Percentiles rank a stretch among this genome's conserved stretches.
phyloP scores from a whole-genome alignment of 1,140 invertebrate genomes.

The Neotoxoptera formosana region DNA sequence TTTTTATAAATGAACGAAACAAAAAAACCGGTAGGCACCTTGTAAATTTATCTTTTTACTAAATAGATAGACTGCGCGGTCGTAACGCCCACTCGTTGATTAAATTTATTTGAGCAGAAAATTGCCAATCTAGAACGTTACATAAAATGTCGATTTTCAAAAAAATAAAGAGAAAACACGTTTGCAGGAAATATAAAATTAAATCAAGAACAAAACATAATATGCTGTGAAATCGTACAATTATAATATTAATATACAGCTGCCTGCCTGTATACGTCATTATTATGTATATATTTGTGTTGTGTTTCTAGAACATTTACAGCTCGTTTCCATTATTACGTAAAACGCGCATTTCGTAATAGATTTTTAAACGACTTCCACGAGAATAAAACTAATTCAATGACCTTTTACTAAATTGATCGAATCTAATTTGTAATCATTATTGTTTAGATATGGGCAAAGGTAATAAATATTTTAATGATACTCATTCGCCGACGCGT shows the following conservation, averaged over 20 bases:
- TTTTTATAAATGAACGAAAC: not conserved
- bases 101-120: not conserved
- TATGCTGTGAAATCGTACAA: not conserved
- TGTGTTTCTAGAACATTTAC: not conserved
- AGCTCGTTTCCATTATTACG: not conserved
- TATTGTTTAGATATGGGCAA: not conserved
- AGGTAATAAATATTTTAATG: constrained; percentile 11
- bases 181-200: constrained; percentile 3
- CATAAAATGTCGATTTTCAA: not conserved
- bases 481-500: not conserved
- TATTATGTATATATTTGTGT: not conserved
- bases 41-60: not conserved
- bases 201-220: not conserved
- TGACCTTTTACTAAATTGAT: not conserved
- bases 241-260: not conserved
- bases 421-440: not conserved
- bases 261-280: no score
- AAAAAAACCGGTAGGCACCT: not conserved
- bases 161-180: constrained; percentile 2
- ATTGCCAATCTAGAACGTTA: not conserved
- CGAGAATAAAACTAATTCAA: not conserved
- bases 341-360: not conserved
- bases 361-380: not conserved
- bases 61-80: not conserved
- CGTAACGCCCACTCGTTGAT: not conserved